Base-by-base conservation (phyloP, 2,113 vertebrate genomes). In the Grammatotria lemairii region DNA sequence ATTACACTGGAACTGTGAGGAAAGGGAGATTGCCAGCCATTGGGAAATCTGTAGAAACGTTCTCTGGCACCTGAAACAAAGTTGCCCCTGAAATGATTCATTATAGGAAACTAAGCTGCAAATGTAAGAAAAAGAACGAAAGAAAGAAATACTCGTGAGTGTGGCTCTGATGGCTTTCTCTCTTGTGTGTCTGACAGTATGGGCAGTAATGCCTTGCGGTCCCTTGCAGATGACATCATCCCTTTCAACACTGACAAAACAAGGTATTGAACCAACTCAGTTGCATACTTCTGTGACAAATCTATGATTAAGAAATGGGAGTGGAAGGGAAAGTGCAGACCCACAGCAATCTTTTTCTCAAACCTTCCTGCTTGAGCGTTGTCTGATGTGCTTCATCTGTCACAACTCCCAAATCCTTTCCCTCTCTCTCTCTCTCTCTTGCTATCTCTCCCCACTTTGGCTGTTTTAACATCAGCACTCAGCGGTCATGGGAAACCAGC, bases 261-360 rank as follows among this genome's bases (percentile, higher is more conserved):
- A 21, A 94, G 95, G 94, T 96, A 95, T 80, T 84, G 23, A 85
- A 82, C 81, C 3, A 78, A 47, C 21, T 55, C 26, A 11, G 55
- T 70, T 78, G 70, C 53, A 54, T 28, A 12, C 38, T 17, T 82
- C 45, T 84, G 83, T 81, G 53, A 60, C 21, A 12, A 49, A 70
- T 84, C 49, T 83, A 23, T 33, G 60, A 55, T 9, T 28, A 73
- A 54, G 28, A 73, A 19, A 19, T n/a, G 4, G 8, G 58, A 80
- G 35, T 57, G 21, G 35, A 83, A 38, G 16, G 13, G 45, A 83
- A 58, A 38, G 26, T 14, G 60, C 55, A 47, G 21, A 73, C n/a
- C 19, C 33, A 42, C 31, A 55, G 31, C 58, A 91, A 55, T 84
- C 26, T 17, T 42, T 23, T 70, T 60, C 65, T 87, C 28, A 58